Evolutionary conservation across 2,797 vertebrate species (phyloP).

Genomic region (Tolypeutes matacus): DNA sequence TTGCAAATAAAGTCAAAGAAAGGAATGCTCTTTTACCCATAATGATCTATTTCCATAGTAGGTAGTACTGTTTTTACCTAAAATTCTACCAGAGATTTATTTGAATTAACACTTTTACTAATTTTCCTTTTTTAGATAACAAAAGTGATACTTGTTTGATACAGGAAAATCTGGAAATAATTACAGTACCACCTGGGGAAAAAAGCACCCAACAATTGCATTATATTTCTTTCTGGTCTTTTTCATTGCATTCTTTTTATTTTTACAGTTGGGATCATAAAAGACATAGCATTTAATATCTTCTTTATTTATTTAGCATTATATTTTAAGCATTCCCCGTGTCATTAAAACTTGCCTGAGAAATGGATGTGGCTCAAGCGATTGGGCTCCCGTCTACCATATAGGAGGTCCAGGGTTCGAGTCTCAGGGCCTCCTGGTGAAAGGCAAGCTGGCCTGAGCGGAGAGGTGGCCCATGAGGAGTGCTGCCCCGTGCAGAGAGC

Average conservation of each 20-base stretch:
- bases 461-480: too few relatives aligned
- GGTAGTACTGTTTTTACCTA: too few relatives aligned
- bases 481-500: too few relatives aligned
- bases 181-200: neutral
- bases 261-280: neutral
- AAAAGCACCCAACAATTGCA: neutral
- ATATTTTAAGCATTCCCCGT: constrained; percentile 6
- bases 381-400: too few relatives aligned
- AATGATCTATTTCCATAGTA: constrained; percentile 27
- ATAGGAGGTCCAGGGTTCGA: too few relatives aligned
- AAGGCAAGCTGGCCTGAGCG: too few relatives aligned
- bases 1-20: neutral
- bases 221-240: constrained; percentile 23
- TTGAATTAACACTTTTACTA: constrained; percentile 26
- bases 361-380: too few relatives aligned
- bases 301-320: constrained; percentile 45
- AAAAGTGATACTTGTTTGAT: neutral
- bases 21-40: neutral
- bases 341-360: constrained; percentile 6
- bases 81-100: constrained; percentile 59
- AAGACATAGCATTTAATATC: constrained; percentile 28
- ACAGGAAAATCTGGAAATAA: constrained; percentile 17
- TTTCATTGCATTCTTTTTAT: neutral
- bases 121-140: neutral
- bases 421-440: too few relatives aligned